Evolutionary conservation across 2,797 vertebrate species (phyloP).

Genomic region (Rhynchotus rufescens): DNA sequence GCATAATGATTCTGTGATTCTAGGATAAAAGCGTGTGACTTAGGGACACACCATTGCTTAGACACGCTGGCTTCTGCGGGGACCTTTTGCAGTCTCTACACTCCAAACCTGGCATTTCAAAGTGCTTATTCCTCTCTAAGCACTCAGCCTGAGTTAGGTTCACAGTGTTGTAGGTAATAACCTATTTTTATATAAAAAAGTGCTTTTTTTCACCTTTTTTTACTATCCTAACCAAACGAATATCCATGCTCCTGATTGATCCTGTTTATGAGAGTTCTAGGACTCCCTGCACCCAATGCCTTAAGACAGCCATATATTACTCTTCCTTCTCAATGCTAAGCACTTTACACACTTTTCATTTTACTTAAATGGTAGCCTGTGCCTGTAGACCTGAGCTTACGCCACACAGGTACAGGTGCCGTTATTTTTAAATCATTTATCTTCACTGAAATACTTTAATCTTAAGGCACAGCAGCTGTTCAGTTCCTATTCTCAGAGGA

Average conservation of each 20-base stretch:
- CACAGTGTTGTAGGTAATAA: background rate
- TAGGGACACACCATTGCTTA: background rate
- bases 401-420: background rate
- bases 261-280: background rate
- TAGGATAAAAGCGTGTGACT: background rate
- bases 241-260: background rate
- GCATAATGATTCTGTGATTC: too few species aligned
- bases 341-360: background rate
- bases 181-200: background rate
- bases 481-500: slow-evolving; percentile 27
- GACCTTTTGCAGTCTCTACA: background rate
- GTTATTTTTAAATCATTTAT: background rate
- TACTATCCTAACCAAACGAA: background rate
- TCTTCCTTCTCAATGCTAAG: background rate
- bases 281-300: background rate
- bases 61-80: background rate
- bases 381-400: background rate
- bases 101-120: too few species aligned
- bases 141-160: background rate
- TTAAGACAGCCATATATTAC: background rate
- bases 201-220: background rate
- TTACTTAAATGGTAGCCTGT: background rate
- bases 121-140: background rate
- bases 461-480: slow-evolving; percentile 15
- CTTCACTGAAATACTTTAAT: slow-evolving; percentile 6